Evolutionary conservation across 2,113 vertebrate genomes (phyloP), one percentile per base, ranked within the genome.

Genomic region (Proterorhinus semilunaris): DNA sequence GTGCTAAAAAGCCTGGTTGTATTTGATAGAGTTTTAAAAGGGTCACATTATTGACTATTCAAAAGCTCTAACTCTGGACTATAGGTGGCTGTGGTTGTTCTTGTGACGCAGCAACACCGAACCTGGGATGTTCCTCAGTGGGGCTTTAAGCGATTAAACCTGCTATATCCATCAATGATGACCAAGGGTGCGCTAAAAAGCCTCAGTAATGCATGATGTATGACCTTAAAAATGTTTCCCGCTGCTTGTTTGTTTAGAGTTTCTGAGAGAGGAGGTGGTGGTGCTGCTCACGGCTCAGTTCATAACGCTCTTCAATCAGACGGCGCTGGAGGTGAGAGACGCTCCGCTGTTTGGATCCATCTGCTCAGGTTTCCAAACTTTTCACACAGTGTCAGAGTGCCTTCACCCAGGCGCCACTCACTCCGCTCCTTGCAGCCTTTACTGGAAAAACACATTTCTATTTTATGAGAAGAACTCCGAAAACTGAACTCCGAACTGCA

Each of bases 301-400:
- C 90, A 93, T 95, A 82, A 95, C 93, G 7, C 93, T 95, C 73
- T 95, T 95, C 91, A 95, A 94, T 86, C 94, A 95, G 86, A 95
- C 94, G 0, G 93, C 94, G 12, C 86, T 95, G 68, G 94, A 95
- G 92, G 94, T 95, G 83, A 86, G 90, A 74, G 74, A 79, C 66
- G 77, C 66, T 55, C 78, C 27, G 58, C 75, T 48, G 52, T 64
- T 49, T 71, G 76, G 72, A 80, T 78, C 82, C 81, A 81, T 81
- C 68, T 84, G 74, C 79, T 68, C 11, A 64, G 55, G 55, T 77
- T 79, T 73, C 75, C 74, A 75, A 84, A 79, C 80, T 74, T 86
- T 81, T 81, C 73, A 58, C 61, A 71, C 72, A 58, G 17, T 76
- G 70, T 84, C 79, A 80, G 68, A 72, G 62, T 53, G 63, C 75